Evolutionary conservation across 2,888 invertebrate species (phyloP).

Genomic region (Lagria hirta): DNA sequence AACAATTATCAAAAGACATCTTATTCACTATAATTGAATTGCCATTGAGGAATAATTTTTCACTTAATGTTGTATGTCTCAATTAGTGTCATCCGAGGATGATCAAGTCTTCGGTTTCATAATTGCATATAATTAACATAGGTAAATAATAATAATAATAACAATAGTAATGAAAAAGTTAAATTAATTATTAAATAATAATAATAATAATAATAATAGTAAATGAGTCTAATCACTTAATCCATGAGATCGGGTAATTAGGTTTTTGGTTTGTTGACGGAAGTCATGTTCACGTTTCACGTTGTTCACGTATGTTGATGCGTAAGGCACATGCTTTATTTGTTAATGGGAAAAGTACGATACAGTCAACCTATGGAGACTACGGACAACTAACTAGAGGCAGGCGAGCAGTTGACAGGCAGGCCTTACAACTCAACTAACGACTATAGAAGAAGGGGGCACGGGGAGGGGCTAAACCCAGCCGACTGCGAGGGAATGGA

Average conservation of each 20-base stretch:
- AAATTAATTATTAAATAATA: too few species aligned
- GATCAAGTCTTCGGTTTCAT: slow-evolving; percentile 3
- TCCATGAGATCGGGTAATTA: slow-evolving; percentile 6
- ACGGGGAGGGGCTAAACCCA: slow-evolving; percentile 45
- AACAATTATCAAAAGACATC: slow-evolving; percentile 1
- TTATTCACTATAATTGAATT: slow-evolving; percentile 4
- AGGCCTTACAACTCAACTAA: slow-evolving; percentile 57
- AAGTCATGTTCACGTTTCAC: slow-evolving; percentile 23
- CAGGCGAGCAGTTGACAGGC: slow-evolving; percentile 54
- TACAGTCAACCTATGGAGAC: slow-evolving; percentile 38
- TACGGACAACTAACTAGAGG: slow-evolving; percentile 52
- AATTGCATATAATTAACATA: not conserved
- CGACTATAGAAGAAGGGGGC: slow-evolving; percentile 48
- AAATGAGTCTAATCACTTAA: slow-evolving; percentile 17
- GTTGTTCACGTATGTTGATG: slow-evolving; percentile 26
- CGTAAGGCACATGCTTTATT: slow-evolving; percentile 42
- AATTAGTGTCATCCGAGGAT: slow-evolving; percentile 12
- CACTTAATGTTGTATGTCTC: slow-evolving; percentile 15
- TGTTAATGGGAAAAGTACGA: slow-evolving; percentile 36
- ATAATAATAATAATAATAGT: too few species aligned
- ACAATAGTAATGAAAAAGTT: not conserved
- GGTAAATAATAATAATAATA: not conserved
- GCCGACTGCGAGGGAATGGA: slow-evolving; percentile 48
- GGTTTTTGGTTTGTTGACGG: slow-evolving; percentile 18
- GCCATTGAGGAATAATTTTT: slow-evolving; percentile 14